These are phyloP conservation scores for Platichthys flesus DNA, from an alignment of 2,113 vertebrate species.

Conservation along the genomic window DNA sequence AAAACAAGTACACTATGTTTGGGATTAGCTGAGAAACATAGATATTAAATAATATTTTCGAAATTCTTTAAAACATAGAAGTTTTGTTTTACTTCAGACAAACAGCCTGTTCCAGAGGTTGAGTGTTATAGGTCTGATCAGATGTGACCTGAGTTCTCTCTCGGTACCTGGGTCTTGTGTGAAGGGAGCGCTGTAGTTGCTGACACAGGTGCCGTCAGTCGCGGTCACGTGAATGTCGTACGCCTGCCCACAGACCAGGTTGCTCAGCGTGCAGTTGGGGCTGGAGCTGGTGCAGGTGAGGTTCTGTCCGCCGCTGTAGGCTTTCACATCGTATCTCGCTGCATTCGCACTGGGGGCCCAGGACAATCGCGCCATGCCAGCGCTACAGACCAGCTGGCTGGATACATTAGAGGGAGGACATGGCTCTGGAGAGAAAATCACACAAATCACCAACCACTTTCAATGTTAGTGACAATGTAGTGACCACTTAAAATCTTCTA, in stretches of 20 bases:
- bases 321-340: constrained; percentile 50
- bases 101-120: neutral
- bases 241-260: constrained; percentile 62
- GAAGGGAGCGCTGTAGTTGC: constrained; percentile 51
- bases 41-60: too few species aligned
- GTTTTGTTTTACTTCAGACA: neutral
- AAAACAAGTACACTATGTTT: neutral
- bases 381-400: constrained; percentile 59
- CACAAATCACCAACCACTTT: neutral
- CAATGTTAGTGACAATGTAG: neutral
- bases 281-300: constrained; percentile 56
- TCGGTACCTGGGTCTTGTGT: constrained; percentile 69
- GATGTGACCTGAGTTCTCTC: neutral
- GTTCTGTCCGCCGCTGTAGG: constrained; percentile 21
- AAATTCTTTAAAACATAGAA: too few species aligned
- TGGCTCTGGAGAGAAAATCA: constrained; percentile 60
- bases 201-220: constrained; percentile 67
- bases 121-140: neutral
- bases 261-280: constrained; percentile 63
- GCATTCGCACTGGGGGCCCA: constrained; percentile 67
- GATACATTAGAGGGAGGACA: constrained; percentile 66
- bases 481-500: neutral
- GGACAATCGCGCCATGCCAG: constrained; percentile 44
- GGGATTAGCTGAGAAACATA: too few species aligned
- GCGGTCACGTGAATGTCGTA: constrained; percentile 65